phyloP scores from a whole-genome alignment of 2,113 vertebrate genomes.

The Lontra canadensis region DNA sequence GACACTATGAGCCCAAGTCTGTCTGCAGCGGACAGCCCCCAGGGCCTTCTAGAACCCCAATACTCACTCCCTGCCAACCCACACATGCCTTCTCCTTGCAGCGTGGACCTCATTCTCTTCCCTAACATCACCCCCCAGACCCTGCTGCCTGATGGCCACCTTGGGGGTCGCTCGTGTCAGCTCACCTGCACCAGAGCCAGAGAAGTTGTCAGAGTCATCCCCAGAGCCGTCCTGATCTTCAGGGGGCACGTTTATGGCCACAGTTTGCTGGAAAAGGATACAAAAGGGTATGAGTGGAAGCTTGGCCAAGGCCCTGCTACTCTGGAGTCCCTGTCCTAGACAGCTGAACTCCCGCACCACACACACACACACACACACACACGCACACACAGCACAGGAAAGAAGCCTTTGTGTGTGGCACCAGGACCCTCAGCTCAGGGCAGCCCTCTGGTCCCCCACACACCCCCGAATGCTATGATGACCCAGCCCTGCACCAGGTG shows the following conservation, averaged over 20 bases:
- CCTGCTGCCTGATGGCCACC: neutral
- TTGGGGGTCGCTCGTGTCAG: too few species aligned
- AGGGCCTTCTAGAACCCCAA: neutral
- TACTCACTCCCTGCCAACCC: neutral
- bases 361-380: too few species aligned
- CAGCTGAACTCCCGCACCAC: neutral
- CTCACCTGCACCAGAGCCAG: slow-evolving; percentile 86
- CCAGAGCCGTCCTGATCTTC: slow-evolving; percentile 89
- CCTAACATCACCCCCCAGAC: neutral
- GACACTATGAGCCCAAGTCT: neutral
- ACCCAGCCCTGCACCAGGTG: neutral
- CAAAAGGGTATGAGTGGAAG: neutral
- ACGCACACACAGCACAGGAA: neutral
- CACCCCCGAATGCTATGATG: rapidly evolving
- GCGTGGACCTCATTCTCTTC: neutral
- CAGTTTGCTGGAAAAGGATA: slow-evolving; percentile 79
- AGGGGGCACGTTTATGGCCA: slow-evolving; percentile 77
- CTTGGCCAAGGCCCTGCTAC: neutral
- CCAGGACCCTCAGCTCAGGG: neutral
- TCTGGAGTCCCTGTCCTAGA: neutral
- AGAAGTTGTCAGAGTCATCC: slow-evolving; percentile 82
- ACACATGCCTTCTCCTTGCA: neutral
- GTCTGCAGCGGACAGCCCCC: neutral
- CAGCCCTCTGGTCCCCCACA: neutral
- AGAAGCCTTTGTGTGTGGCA: too few species aligned